phyloP scores from a whole-genome alignment of 2,888 invertebrate genomes.

The Aspidiotus destructor region DNA sequence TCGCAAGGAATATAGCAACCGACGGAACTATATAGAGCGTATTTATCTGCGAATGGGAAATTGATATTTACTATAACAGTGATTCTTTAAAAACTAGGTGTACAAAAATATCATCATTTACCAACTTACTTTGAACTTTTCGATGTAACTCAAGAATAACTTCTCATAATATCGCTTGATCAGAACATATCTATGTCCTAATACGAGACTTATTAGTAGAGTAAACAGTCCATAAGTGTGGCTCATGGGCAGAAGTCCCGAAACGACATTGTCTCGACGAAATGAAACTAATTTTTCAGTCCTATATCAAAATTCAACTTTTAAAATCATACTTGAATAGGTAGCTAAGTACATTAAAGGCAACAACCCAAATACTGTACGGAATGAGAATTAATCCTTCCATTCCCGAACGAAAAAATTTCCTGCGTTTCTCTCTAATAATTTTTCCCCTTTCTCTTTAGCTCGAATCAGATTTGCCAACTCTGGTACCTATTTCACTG shows the following conservation, averaged over 20 bases:
- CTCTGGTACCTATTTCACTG: no score
- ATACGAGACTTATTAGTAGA: not conserved
- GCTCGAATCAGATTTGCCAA: no score
- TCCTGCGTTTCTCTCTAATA: no score
- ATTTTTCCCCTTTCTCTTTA: no score
- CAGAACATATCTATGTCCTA: constrained; percentile 2
- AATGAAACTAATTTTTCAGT: constrained; percentile 1
- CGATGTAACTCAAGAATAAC: not conserved
- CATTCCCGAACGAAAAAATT: no score
- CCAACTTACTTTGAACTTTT: not conserved
- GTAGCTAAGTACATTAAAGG: no score
- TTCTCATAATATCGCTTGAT: not conserved
- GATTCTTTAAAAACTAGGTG: not conserved
- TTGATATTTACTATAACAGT: not conserved
- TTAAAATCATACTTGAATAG: no score
- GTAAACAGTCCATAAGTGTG: not conserved
- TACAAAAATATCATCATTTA: not conserved
- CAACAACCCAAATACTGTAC: no score
- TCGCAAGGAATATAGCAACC: constrained; percentile 60
- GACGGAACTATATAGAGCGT: constrained; percentile 66
- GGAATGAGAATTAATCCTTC: no score
- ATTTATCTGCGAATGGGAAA: constrained; percentile 39
- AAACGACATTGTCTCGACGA: not conserved
- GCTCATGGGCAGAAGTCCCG: not conserved
- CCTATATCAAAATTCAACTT: not conserved